These are phyloP conservation scores for Cryptocheilus praepositus DNA, from an alignment of 2,888 invertebrate species.

Conservation along the genomic window DNA sequence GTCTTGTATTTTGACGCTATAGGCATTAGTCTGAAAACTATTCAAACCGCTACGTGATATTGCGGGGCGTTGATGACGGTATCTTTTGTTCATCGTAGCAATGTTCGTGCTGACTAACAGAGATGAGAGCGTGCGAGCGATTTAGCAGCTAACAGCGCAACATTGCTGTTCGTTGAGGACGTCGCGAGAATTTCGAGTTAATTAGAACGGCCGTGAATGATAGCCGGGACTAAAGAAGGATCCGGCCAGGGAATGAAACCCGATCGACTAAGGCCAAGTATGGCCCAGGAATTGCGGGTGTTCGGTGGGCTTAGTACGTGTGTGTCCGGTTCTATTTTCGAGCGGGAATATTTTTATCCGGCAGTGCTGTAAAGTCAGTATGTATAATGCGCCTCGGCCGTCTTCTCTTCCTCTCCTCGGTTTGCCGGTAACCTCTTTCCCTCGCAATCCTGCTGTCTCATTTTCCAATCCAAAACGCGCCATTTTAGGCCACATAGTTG, in stretches of 20 bases:
- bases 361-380: slow-evolving; percentile 49
- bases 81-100: too few species aligned
- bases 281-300: slow-evolving; percentile 59
- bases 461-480: neutral
- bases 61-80: too few species aligned
- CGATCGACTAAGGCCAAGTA: slow-evolving; percentile 62
- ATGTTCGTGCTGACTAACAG: too few species aligned
- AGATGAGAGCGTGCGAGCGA: too few species aligned
- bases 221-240: neutral
- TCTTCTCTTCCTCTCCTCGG: slow-evolving; percentile 4
- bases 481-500: neutral
- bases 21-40: too few species aligned
- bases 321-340: slow-evolving; percentile 59
- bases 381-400: slow-evolving; percentile 47
- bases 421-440: slow-evolving; percentile 3
- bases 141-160: too few species aligned
- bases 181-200: too few species aligned
- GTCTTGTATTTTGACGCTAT: too few species aligned
- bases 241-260: slow-evolving; percentile 45
- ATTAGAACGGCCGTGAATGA: too few species aligned
- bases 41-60: too few species aligned
- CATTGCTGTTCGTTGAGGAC: too few species aligned
- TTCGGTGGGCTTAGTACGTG: slow-evolving; percentile 37
- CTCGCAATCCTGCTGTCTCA: slow-evolving; percentile 13
- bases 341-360: slow-evolving; percentile 62